Evolutionary conservation across 2,113 vertebrate species (phyloP).

Genomic region (Notiomystis cincta): DNA sequence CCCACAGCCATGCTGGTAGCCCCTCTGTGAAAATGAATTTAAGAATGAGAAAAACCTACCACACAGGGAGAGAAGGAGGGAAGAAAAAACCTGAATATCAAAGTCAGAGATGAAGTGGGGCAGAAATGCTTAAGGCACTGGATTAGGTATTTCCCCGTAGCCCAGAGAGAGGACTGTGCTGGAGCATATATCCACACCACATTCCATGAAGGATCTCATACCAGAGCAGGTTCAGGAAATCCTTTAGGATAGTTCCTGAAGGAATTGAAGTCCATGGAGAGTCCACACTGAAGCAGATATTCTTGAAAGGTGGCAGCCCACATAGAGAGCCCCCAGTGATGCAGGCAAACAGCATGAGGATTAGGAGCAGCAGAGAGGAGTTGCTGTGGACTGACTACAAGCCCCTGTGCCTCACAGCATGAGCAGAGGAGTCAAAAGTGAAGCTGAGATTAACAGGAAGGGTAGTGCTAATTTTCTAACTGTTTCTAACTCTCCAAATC

Average conservation of each 20-base stretch:
- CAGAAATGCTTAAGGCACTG: background rate
- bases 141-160: background rate
- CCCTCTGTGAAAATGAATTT: background rate
- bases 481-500: background rate
- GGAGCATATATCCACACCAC: background rate
- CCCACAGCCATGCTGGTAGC: background rate
- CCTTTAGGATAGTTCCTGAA: background rate
- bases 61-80: background rate
- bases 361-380: background rate
- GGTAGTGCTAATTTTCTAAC: background rate
- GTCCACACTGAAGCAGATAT: background rate
- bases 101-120: background rate
- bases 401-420: background rate
- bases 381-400: background rate
- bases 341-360: background rate
- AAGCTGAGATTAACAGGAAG: background rate
- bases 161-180: background rate
- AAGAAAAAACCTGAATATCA: background rate
- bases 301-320: background rate
- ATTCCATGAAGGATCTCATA: background rate
- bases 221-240: background rate
- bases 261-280: background rate
- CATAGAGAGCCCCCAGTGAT: background rate
- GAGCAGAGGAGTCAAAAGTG: background rate
- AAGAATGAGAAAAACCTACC: background rate